Evolutionary conservation across 1,140 invertebrate genomes (phyloP), one percentile per base, ranked within the genome.

Genomic region (Ips nitidus): DNA sequence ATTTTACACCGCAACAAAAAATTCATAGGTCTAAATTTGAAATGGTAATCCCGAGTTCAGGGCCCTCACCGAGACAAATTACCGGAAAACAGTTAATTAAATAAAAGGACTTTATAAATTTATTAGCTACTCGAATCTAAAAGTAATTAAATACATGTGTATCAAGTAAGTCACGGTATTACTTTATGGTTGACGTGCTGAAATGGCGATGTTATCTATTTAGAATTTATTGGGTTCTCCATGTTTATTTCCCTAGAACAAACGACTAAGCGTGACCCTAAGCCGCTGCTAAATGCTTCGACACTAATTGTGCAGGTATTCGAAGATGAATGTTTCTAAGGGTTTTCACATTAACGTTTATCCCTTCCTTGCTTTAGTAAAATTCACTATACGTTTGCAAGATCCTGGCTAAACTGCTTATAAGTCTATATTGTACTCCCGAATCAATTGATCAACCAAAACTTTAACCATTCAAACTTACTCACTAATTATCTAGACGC

Each of bases 1-100:
- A 75, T 74, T 74, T 75, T 75, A 75, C 74, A 75, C 69, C 70
- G 72, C 72, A 75, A 22, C 22, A 22, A 22, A 22, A 22, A 22
- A 22, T 22, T 22, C 22, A 22, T 22, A 22, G 22, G 22, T 22
- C 22, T 22, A 22, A 22, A 22, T 22, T 22, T 22, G 22, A 22
- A 22, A 22, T 22, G 22, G 22, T 22, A 22, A 22, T 22, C 22
- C 22, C 22, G 22, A 22, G 22, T 22, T 22, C 22, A 22, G 22
- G 22, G 22, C 22, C 22, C 22, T 22, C 22, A 22, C 22, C 22
- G 22, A 22, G 22, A 22, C 22, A 22, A 22, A 22, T 22, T 22
- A 22, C 22, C 22, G 22, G 22, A 22, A 22, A 22, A 22, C 22
- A 22, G 22, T 22, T 22, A 22, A 22, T 22, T 22, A 22, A 22